Evolutionary conservation across 2,113 vertebrate species (phyloP).

Genomic region (Promerops cafer): DNA sequence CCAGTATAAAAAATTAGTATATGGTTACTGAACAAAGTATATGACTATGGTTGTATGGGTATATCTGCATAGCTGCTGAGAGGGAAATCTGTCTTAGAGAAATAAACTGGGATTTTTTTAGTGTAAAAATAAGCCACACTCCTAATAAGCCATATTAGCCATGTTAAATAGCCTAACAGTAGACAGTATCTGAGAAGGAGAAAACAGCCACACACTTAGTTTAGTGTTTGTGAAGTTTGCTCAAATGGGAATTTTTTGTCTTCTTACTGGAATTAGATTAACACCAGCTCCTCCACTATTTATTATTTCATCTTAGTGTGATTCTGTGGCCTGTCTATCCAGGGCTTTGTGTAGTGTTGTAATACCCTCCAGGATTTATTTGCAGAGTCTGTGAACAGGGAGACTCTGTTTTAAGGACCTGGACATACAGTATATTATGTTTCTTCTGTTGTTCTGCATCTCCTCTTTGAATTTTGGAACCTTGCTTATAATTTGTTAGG

Average conservation of each 20-base stretch:
- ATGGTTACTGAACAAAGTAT: neutral
- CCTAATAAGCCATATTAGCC: neutral
- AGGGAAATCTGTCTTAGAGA: neutral
- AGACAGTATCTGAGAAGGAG: neutral
- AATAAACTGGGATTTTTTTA: neutral
- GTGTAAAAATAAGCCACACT: neutral
- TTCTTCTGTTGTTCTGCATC: neutral
- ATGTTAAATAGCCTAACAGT: neutral
- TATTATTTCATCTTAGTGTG: neutral
- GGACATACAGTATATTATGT: neutral
- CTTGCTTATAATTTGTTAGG: neutral
- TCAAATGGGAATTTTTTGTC: neutral
- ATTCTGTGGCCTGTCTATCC: neutral
- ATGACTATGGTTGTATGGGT: neutral
- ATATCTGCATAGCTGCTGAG: neutral
- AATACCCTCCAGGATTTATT: neutral
- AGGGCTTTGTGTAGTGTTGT: neutral
- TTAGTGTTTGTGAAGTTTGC: neutral
- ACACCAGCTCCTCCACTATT: accelerated
- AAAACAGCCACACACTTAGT: neutral
- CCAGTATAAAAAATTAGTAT: neutral
- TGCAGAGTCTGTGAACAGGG: neutral
- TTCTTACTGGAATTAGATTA: neutral
- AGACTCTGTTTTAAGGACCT: neutral
- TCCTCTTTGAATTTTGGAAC: neutral